Evolutionary conservation across 2,797 vertebrate genomes (phyloP).

Genomic region (Acrossocheilus wenchowensis): DNA sequence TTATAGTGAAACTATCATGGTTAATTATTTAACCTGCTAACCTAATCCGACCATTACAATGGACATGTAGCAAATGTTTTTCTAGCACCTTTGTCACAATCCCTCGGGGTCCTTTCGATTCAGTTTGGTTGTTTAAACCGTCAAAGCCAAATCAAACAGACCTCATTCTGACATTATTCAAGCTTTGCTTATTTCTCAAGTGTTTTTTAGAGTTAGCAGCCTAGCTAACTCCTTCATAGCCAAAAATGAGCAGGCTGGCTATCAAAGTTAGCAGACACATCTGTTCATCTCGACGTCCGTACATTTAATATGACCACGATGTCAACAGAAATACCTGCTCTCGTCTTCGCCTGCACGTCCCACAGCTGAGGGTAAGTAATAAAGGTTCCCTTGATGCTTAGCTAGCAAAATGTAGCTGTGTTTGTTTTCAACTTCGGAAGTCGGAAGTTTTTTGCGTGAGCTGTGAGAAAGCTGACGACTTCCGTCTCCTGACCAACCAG

Average conservation of each 20-base stretch:
- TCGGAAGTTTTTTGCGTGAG: conserved; percentile 75
- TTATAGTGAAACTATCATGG: not conserved
- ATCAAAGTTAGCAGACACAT: conserved; percentile 1
- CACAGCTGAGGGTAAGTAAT: not conserved
- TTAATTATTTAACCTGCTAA: not conserved
- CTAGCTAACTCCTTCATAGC: conserved; percentile 6
- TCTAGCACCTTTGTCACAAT: not conserved
- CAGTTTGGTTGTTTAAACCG: not conserved
- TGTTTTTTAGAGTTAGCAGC: conserved; percentile 11
- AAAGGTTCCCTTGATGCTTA: not conserved
- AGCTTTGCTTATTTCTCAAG: not conserved
- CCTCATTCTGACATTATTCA: not conserved
- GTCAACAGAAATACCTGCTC: conserved; percentile 28
- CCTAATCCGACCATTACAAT: not conserved
- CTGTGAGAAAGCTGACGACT: conserved; percentile 36
- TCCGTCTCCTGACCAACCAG: conserved; percentile 36
- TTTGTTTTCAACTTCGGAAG: conserved; percentile 81
- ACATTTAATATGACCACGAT: not conserved
- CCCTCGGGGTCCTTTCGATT: not conserved
- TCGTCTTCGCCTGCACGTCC: not conserved
- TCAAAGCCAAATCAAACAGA: not conserved
- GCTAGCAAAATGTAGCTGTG: conserved; percentile 45
- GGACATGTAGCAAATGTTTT: not conserved
- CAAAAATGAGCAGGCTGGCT: not conserved
- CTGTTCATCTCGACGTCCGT: not conserved